A percentile compares a stretch with the other conserved stretches of the same genome.
Evolutionary conservation across 2,888 invertebrate genomes (phyloP).

Genomic region (Pollenia griseotomentosa): DNA sequence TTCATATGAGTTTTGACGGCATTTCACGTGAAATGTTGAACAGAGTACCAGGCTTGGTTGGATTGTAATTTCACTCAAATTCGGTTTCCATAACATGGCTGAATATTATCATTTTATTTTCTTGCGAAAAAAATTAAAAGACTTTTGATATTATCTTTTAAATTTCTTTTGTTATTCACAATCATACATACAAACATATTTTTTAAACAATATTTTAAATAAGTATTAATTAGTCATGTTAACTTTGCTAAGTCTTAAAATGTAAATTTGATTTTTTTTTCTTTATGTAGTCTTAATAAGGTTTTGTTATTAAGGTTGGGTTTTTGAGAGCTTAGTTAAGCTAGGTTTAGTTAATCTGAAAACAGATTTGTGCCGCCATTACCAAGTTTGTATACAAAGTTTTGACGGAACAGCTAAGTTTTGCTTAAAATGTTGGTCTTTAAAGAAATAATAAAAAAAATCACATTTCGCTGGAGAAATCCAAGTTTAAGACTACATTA

Average conservation of each 20-base stretch:
- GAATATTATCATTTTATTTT: not conserved
- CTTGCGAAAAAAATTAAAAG: slow-evolving; percentile 56
- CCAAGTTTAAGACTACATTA: no score
- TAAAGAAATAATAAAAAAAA: slow-evolving; percentile 25
- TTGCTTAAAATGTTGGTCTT: not conserved
- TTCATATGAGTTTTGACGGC: no score
- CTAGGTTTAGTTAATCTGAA: no score
- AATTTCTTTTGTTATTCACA: slow-evolving; percentile 42
- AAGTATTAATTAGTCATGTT: slow-evolving; percentile 70
- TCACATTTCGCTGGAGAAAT: not conserved
- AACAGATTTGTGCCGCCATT: no score
- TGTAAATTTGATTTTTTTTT: slow-evolving; percentile 37
- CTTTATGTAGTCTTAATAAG: slow-evolving; percentile 47
- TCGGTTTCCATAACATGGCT: slow-evolving; percentile 24
- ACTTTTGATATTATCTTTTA: slow-evolving; percentile 62
- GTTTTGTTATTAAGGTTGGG: slow-evolving; percentile 55
- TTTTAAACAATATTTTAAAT: slow-evolving; percentile 42
- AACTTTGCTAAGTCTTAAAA: slow-evolving; percentile 56
- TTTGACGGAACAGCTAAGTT: no score
- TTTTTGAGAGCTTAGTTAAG: no score
- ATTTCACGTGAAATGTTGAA: no score
- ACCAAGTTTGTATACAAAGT: no score
- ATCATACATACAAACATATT: not conserved
- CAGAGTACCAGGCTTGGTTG: no score
- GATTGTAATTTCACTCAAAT: no score